Evolutionary conservation across 2,888 invertebrate species (phyloP).

Genomic region (Caenorhabditis sp.): DNA sequence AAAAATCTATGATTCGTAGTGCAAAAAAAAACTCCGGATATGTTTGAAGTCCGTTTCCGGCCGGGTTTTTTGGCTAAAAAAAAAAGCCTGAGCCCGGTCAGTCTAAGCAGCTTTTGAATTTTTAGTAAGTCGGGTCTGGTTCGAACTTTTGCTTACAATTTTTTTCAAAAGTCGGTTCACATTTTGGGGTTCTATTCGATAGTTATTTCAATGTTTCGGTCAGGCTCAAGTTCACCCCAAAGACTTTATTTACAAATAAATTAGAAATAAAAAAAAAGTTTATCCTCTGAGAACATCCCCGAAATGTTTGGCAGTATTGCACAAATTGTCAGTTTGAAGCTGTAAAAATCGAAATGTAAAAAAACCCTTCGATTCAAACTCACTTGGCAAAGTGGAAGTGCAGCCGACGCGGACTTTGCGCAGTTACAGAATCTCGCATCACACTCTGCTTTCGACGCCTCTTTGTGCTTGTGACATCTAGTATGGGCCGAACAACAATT

Average conservation of each 20-base stretch:
- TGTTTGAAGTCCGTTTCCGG: too few relatives aligned
- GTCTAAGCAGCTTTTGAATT: too few relatives aligned
- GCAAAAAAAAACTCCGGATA: too few relatives aligned
- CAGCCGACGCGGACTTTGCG: slow-evolving; percentile 21
- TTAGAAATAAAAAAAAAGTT: slow-evolving; percentile 12
- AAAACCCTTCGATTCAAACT: slow-evolving; percentile 11
- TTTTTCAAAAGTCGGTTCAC: too few relatives aligned
- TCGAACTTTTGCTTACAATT: too few relatives aligned
- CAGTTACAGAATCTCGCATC: slow-evolving; percentile 36
- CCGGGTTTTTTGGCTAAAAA: too few relatives aligned
- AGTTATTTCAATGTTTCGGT: too few relatives aligned
- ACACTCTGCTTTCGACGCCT: slow-evolving; percentile 13
- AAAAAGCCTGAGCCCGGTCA: too few relatives aligned
- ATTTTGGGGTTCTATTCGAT: too few relatives aligned
- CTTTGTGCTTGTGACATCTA: slow-evolving; percentile 26
- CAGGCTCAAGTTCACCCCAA: too few relatives aligned
- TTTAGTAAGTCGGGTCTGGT: too few relatives aligned
- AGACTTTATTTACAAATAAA: not conserved
- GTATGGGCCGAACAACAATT: slow-evolving; percentile 31
- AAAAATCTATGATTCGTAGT: too few relatives aligned
- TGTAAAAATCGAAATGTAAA: slow-evolving; percentile 15
- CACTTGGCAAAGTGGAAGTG: slow-evolving; percentile 22
- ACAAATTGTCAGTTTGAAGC: slow-evolving; percentile 41
- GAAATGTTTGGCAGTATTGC: slow-evolving; percentile 34
- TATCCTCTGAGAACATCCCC: slow-evolving; percentile 12